Percentiles rank a stretch among this genome's conserved stretches.
Evolutionary conservation across 2,113 vertebrate genomes (phyloP).

Genomic region (Todiramphus saurophagus): DNA sequence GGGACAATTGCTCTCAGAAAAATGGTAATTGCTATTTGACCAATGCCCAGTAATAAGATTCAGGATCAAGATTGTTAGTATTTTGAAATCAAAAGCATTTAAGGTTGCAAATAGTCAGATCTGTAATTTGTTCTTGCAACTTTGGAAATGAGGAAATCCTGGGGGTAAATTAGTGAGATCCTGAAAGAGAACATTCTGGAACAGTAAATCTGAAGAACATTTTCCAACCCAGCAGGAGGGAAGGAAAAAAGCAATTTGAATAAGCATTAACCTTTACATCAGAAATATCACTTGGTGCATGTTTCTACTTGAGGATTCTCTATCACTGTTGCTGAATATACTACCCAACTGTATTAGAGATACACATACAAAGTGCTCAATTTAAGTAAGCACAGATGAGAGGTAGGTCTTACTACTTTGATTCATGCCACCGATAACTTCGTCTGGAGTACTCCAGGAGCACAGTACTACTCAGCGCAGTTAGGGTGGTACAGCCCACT

Average conservation of each 20-base stretch:
- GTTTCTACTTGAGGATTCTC: constrained; percentile 2
- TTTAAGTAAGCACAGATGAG: background rate
- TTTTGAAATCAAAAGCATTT: background rate
- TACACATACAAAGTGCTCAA: background rate
- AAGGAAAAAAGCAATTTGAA: constrained; percentile 11
- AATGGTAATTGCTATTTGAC: background rate
- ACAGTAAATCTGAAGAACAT: background rate
- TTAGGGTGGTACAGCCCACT: background rate
- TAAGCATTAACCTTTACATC: background rate
- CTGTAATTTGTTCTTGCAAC: background rate
- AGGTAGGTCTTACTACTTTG: background rate
- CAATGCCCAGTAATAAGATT: background rate
- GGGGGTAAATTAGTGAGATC: background rate
- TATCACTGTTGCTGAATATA: background rate
- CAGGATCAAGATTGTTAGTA: background rate
- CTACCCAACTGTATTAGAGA: background rate
- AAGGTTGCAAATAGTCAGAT: background rate
- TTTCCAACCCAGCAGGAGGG: background rate
- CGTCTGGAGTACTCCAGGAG: background rate
- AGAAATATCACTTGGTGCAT: constrained; percentile 10
- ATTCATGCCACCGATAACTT: background rate
- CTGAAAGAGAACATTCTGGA: background rate
- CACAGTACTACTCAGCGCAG: background rate
- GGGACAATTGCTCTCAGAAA: background rate
- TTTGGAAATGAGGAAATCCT: background rate